Percentiles rank a stretch among this genome's conserved stretches.
phyloP scores from a whole-genome alignment of 2,797 vertebrate species.

The Sternotherus odoratus region DNA sequence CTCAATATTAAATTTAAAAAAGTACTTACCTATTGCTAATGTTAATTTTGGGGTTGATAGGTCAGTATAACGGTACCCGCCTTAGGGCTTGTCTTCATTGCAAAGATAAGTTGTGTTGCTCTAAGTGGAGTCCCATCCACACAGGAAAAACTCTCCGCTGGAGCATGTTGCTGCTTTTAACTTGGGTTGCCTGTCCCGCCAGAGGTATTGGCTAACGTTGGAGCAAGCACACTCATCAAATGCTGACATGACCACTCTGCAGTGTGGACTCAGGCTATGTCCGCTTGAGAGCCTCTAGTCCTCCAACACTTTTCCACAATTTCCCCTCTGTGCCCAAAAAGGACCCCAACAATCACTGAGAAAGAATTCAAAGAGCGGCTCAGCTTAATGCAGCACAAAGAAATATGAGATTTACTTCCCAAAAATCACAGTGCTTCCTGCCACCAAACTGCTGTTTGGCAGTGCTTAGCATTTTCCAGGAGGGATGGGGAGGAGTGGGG shows the following conservation, averaged over 20 bases:
- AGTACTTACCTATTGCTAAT: not conserved
- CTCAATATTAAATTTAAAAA: not conserved
- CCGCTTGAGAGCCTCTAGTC: not conserved
- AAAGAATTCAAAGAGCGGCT: not conserved
- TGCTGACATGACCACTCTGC: not conserved
- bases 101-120: not conserved
- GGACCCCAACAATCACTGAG: not conserved
- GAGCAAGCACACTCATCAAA: not conserved
- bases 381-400: not conserved
- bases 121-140: not conserved
- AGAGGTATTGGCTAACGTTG: not conserved
- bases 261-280: not conserved
- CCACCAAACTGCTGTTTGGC: no score
- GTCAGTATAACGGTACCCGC: not conserved
- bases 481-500: no score
- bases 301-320: not conserved
- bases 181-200: not conserved
- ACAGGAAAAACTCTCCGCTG: not conserved
- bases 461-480: no score
- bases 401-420: not conserved
- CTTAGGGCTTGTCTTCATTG: accelerated
- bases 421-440: not conserved
- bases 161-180: not conserved
- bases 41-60: not conserved
- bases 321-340: not conserved